Base-by-base conservation (phyloP, 2,888 invertebrate species). In the Tiliacea citrago region DNA sequence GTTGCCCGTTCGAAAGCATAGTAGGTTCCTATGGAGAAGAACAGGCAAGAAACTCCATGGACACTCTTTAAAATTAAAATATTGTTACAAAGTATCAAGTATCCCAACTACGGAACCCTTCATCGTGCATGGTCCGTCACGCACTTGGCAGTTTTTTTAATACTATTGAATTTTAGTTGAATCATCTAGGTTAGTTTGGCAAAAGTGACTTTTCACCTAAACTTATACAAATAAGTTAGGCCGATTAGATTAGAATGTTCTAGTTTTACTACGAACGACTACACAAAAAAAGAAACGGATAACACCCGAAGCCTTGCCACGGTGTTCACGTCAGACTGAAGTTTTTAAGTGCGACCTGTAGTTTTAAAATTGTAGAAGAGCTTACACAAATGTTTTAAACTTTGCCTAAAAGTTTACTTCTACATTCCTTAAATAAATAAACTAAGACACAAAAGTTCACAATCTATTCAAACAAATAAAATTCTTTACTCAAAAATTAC, bases 401-500 rank as follows among this genome's bases (percentile, higher is more conserved):
- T 49, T 49, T 24, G 39, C 13, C 3, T n/a, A 16, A 39, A 29
- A 18, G 9, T 57, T 16, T n/a, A 18, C 39, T 29, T 55, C 5
- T 6, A 21, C 5, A 7, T n/a, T 42, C 5, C 29, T 0, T 7
- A 45, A 0, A 8, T 21, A 16, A 12, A 13, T 60, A 16, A 24
- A 35, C n/a, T 51, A 58, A 58, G 29, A 58, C 18, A 53, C 53
- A n/a, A 13, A 62, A 39, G 7, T 29, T 35, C 16, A 58, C 16
- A 21, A 2, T 7, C 0, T 16, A 47, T 35, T 24, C 7, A 12
- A 61, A 49, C 21, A 16, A 47, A 35, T 60, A 35, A n/a, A 51
- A 69, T 39, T 65, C 21, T 2, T 13, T 2, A 16, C 8, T 61
- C 21, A 67, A 82, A 68, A 68, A 55, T 51, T 84, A 92, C 95